A percentile compares a stretch with the other conserved stretches of the same genome.
Evolutionary conservation across 2,113 vertebrate genomes (phyloP).

Genomic region (Laticauda laticaudata): DNA sequence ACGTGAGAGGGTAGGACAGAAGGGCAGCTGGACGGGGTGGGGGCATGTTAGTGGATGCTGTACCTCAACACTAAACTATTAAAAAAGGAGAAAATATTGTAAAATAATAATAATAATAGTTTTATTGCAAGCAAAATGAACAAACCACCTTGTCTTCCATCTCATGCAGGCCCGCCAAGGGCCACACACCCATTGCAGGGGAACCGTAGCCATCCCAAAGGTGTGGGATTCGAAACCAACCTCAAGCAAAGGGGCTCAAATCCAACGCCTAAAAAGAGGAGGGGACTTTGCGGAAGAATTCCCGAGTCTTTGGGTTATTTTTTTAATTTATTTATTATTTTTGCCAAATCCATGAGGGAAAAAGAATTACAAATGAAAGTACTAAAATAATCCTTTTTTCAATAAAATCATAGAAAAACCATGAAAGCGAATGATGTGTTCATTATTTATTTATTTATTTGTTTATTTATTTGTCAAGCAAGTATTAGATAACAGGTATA

Average conservation of each 20-base stretch:
- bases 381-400: slow-evolving; percentile 27
- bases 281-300: not conserved
- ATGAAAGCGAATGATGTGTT: not conserved
- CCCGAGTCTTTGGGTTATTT: slow-evolving; percentile 12
- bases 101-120: not conserved
- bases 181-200: not conserved
- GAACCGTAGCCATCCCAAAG: not conserved
- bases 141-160: slow-evolving; percentile 44
- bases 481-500: too few relatives aligned
- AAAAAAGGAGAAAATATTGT: slow-evolving; percentile 2
- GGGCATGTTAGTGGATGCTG: slow-evolving; percentile 24
- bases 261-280: not conserved
- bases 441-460: too few relatives aligned
- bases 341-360: slow-evolving; percentile 33
- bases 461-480: too few relatives aligned
- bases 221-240: not conserved
- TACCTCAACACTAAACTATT: slow-evolving; percentile 24
- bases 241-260: not conserved
- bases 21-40: not conserved
- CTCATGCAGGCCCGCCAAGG: slow-evolving; percentile 8
- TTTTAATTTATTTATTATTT: slow-evolving; percentile 31
- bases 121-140: slow-evolving; percentile 29
- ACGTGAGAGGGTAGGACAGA: not conserved
- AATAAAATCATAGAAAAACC: slow-evolving; percentile 35
- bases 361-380: slow-evolving; percentile 1